These are phyloP conservation scores for Amphiura filiformis DNA, from an alignment of 35 echinoderm and acorn worm genomes.

Conservation along the genomic window DNA sequence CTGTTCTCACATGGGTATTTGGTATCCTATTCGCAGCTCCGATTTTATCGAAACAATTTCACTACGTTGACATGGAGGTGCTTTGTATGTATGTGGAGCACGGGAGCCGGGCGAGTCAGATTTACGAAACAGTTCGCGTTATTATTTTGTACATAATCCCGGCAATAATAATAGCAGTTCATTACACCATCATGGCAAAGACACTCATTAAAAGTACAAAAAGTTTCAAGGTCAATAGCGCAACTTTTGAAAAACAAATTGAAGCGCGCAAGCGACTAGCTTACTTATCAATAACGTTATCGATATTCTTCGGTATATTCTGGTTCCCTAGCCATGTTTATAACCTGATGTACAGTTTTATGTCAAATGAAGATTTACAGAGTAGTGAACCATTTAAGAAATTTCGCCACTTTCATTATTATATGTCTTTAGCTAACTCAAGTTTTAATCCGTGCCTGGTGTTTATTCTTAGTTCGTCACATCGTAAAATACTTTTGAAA, in stretches of 20 bases:
- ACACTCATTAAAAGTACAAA: not conserved
- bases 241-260: constrained; percentile 35
- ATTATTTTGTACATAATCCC: not conserved
- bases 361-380: not conserved
- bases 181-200: not conserved
- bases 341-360: constrained; percentile 34
- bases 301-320: constrained; percentile 73
- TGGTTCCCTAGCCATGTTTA: constrained; percentile 81
- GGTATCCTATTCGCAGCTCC: not conserved
- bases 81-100: not conserved
- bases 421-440: constrained; percentile 11
- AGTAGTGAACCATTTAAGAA: not conserved
- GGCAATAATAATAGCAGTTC: not conserved
- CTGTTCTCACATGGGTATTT: not conserved
- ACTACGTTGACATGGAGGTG: not conserved
- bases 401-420: not conserved
- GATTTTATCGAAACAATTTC: not conserved
- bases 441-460: constrained; percentile 62
- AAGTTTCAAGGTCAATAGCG: not conserved
- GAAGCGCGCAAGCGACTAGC: constrained; percentile 64
- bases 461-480: constrained; percentile 71
- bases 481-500: not conserved
- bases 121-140: not conserved
- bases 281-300: constrained; percentile 59
- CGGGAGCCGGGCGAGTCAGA: not conserved